These are phyloP conservation scores for Xanthorhoe spadicearia DNA, from an alignment of 2,888 invertebrate genomes.

Conservation along the genomic window DNA sequence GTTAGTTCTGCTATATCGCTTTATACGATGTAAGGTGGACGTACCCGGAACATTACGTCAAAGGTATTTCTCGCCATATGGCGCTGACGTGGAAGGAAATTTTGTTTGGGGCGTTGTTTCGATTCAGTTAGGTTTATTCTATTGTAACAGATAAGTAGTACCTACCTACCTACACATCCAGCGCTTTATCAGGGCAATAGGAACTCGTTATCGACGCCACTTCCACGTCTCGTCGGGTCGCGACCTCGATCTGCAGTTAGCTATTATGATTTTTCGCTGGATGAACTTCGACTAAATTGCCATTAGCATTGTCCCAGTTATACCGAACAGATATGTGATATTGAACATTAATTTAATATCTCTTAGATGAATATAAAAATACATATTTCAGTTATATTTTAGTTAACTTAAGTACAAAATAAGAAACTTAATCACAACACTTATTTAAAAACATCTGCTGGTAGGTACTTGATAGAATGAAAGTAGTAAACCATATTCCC, in stretches of 20 bases:
- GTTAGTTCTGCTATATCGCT: neutral
- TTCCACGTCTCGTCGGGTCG: constrained; percentile 47
- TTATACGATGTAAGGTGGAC: neutral
- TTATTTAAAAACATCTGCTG: too few relatives aligned
- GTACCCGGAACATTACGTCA: constrained; percentile 28
- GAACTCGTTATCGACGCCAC: constrained; percentile 59
- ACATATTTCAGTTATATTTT: too few relatives aligned
- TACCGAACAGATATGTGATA: neutral
- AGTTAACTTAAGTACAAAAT: too few relatives aligned
- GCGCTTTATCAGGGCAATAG: constrained; percentile 54
- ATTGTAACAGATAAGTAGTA: constrained; percentile 11
- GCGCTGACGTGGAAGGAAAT: constrained; percentile 47
- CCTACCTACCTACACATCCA: constrained; percentile 48
- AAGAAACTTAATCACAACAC: too few relatives aligned
- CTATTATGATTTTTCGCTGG: constrained; percentile 21
- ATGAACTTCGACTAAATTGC: constrained; percentile 7
- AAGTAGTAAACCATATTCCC: too few relatives aligned
- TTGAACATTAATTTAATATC: neutral
- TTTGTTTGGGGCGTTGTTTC: constrained; percentile 56
- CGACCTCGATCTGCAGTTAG: constrained; percentile 29
- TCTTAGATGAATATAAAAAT: neutral
- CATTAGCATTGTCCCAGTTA: neutral
- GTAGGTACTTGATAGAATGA: too few relatives aligned
- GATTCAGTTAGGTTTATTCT: constrained; percentile 24
- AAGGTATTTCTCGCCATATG: constrained; percentile 31